Percentiles rank a stretch among this genome's conserved stretches.
Conservation (phyloP, 1,140 invertebrate species). For the Drosophila jambulina region DNA sequence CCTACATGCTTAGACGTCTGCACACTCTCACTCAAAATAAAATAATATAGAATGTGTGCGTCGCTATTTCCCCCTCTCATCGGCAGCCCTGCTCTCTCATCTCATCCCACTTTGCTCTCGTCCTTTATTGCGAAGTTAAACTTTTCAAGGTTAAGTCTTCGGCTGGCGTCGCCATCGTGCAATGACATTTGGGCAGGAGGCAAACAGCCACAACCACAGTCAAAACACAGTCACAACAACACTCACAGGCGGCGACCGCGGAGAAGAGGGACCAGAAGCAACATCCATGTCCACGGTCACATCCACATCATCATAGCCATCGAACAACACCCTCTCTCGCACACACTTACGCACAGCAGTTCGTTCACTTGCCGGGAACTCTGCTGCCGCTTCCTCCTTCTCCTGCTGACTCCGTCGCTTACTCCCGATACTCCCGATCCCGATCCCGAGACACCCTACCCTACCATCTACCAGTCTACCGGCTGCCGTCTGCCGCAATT, state of each 20-base stretch:
- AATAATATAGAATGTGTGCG: slow-evolving; percentile 1
- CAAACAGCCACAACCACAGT: slow-evolving; percentile 10
- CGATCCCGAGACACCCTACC: slow-evolving; percentile 13
- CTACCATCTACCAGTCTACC: slow-evolving; percentile 18
- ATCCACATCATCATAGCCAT: slow-evolving; percentile 41
- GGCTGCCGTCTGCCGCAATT: slow-evolving; percentile 42
- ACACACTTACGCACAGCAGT: slow-evolving; percentile 39
- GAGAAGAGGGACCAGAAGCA: slow-evolving; percentile 38
- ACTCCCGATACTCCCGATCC: slow-evolving; percentile 5
- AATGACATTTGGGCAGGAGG: slow-evolving; percentile 71
- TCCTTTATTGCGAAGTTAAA: slow-evolving; percentile 57
- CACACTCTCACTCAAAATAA: not conserved
- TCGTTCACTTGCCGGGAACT: slow-evolving; percentile 58
- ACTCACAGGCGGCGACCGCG: slow-evolving; percentile 5
- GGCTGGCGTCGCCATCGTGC: slow-evolving; percentile 56
- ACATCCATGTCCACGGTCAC: slow-evolving; percentile 36
- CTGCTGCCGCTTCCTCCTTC: slow-evolving; percentile 21
- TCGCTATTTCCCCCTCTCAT: slow-evolving; percentile 15
- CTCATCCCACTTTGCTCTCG: slow-evolving; percentile 4
- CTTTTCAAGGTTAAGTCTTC: slow-evolving; percentile 77
- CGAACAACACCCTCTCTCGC: slow-evolving; percentile 16
- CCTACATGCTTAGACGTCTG: slow-evolving; percentile 11
- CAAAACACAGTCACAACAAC: slow-evolving; percentile 11
- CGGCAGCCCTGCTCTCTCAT: not conserved
- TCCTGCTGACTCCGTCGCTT: slow-evolving; percentile 13